Percentiles rank a stretch among this genome's conserved stretches.
Conservation (phyloP, 2,797 vertebrate genomes). For the Distichodus sexfasciatus region DNA sequence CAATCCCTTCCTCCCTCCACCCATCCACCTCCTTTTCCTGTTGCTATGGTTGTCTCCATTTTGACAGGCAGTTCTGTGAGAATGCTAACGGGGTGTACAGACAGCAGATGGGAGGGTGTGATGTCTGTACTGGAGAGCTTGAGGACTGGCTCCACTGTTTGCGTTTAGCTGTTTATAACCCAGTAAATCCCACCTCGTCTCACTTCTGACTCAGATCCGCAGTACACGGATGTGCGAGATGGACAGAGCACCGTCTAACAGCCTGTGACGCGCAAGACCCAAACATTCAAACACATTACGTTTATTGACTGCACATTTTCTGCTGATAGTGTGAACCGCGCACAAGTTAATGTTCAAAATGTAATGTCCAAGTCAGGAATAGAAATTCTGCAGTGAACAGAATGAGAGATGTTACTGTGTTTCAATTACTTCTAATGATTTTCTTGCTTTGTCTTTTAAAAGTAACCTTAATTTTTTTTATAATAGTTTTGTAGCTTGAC, state of each 20-base stretch:
- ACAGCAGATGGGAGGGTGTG: conserved; percentile 50
- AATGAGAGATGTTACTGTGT: no score
- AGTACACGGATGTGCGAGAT: conserved; percentile 10
- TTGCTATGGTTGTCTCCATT: conserved; percentile 38
- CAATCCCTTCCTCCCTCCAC: background rate
- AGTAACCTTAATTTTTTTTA: no score
- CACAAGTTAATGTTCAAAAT: no score
- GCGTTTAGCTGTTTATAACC: conserved; percentile 8
- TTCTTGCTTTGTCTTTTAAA: no score
- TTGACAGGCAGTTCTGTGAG: conserved; percentile 15
- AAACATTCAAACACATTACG: conserved; percentile 5
- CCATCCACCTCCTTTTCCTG: no score
- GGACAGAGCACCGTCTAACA: conserved; percentile 3
- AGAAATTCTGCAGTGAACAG: no score
- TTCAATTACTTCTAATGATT: no score
- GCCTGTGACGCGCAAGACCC: background rate
- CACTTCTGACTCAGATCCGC: conserved; percentile 23
- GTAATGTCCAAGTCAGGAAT: no score
- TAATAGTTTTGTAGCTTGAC: no score
- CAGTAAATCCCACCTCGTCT: conserved; percentile 5
- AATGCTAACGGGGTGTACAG: conserved; percentile 33
- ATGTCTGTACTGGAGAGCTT: background rate
- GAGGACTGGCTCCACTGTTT: conserved; percentile 7
- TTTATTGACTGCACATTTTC: background rate
- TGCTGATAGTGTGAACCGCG: no score